phyloP scores from a whole-genome alignment of 1,140 invertebrate species.

The Piezodorus guildinii region DNA sequence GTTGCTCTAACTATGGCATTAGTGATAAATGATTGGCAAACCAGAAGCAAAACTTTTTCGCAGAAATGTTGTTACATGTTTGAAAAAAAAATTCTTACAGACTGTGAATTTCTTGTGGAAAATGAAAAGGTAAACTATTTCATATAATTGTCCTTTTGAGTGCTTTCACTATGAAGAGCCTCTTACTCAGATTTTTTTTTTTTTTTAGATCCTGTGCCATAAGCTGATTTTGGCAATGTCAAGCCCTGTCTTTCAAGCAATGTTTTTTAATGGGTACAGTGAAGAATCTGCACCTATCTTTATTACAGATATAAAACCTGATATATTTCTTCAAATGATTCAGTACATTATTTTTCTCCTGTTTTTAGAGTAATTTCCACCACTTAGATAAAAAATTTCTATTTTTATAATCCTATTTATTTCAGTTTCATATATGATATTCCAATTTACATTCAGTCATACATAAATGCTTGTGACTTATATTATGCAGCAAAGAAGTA shows the following conservation, averaged over 20 bases:
- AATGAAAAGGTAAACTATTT: conserved; percentile 18
- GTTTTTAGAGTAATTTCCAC: too few species aligned
- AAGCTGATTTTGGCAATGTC: conserved; percentile 72
- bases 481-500: conserved; percentile 82
- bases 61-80: conserved; percentile 12
- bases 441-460: conserved; percentile 59
- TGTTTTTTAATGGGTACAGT: conserved; percentile 63
- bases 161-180: neutral
- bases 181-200: conserved; percentile 3
- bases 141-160: neutral
- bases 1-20: neutral
- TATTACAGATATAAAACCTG: conserved; percentile 69
- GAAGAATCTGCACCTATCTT: conserved; percentile 58
- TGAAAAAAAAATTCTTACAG: conserved; percentile 15
- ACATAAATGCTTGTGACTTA: conserved; percentile 71
- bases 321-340: conserved; percentile 67
- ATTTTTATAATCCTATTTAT: neutral
- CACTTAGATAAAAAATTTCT: conserved; percentile 17
- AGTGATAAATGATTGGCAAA: conserved; percentile 18
- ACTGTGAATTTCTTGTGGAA: conserved; percentile 18
- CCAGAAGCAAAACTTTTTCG: neutral
- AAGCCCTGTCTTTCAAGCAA: conserved; percentile 69
- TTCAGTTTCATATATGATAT: conserved; percentile 70
- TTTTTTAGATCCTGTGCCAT: conserved; percentile 52
- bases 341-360: conserved; percentile 39